Percentiles rank a stretch among this genome's conserved stretches.
Evolutionary conservation across 2,888 invertebrate species (phyloP).

Genomic region (Globia sparganii): DNA sequence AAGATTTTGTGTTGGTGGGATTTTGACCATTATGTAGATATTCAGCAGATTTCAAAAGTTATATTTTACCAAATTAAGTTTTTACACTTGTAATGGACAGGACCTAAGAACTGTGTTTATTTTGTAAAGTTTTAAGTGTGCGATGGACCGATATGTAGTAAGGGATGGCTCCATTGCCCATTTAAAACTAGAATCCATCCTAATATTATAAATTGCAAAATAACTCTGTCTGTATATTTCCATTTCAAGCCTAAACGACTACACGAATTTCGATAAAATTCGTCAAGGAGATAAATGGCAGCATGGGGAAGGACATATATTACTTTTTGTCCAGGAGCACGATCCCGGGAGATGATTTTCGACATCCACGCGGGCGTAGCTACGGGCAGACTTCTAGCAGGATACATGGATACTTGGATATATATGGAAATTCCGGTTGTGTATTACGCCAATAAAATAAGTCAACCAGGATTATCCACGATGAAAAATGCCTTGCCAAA

Average conservation of each 20-base stretch:
- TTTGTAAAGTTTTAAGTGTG: not conserved
- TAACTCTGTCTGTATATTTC: no score
- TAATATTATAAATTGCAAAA: no score
- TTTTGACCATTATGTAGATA: not conserved
- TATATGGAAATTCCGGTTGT: not conserved
- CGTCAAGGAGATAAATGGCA: no score
- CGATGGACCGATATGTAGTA: not conserved
- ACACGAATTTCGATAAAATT: no score
- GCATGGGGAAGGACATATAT: no score
- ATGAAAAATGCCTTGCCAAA: no score
- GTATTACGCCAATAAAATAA: not conserved
- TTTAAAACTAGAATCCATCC: not conserved
- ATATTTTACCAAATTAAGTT: not conserved
- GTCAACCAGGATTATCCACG: not conserved
- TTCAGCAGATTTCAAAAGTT: not conserved
- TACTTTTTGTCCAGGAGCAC: no score
- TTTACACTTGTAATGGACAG: not conserved
- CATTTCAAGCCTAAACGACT: no score
- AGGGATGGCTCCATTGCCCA: not conserved
- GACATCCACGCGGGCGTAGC: no score
- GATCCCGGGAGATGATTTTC: no score
- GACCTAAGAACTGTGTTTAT: not conserved
- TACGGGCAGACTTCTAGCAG: no score
- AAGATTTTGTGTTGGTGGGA: constrained; percentile 14
- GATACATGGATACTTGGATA: not conserved